Base-by-base conservation (phyloP, 2,113 vertebrate species). In the Talpa occidentalis region DNA sequence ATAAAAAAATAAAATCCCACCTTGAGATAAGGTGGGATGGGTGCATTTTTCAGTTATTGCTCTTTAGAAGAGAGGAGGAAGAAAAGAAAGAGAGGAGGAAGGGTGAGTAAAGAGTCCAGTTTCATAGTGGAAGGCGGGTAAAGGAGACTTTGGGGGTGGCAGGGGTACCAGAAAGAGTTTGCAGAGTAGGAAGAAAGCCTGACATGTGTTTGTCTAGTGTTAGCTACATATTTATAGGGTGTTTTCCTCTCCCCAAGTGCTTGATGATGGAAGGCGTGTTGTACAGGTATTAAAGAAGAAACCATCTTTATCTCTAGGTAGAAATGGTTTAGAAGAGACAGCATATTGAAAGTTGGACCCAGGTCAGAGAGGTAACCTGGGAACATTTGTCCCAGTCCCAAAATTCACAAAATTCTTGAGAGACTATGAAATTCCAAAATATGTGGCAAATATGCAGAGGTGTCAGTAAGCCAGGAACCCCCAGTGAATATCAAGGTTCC, bases 361-460 rank as follows among this genome's bases (percentile, higher is more conserved):
- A 85, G 54, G 24, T 42, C 40, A 56, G 47, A 56, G 47, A 89
- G 6, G 19, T 72, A 84, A 6, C 28, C 9, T 22, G 9, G 80
- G 47, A 54, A 62, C 16, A 84, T 67, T 94, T 94, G 32, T 69
- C 4, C 1, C 22, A 42, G 3, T 5, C 26, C 47, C 54, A 21
- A 54, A 82, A 42, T 66, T 89, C 24, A 87, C 19, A 92, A 35
- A 94, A 84, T 77, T 14, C 16, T 64, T 78, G 42, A 17, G 37
- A 67, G 9, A 47, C 10, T 84, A 22, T 88, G 28, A 28, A 26
- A n/a, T 69, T 84, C 30, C 47, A 24, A 0, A 78, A 0, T 10
- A 72, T 32, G 35, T 56, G 24, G 47, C 16, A 85, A 32, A n/a
- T 49, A 24, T 69, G 2, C 42, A 62, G 64, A 52, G 7, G 47